Conservation (phyloP, 2,113 vertebrate genomes). For the Aleadryas rufinucha region DNA sequence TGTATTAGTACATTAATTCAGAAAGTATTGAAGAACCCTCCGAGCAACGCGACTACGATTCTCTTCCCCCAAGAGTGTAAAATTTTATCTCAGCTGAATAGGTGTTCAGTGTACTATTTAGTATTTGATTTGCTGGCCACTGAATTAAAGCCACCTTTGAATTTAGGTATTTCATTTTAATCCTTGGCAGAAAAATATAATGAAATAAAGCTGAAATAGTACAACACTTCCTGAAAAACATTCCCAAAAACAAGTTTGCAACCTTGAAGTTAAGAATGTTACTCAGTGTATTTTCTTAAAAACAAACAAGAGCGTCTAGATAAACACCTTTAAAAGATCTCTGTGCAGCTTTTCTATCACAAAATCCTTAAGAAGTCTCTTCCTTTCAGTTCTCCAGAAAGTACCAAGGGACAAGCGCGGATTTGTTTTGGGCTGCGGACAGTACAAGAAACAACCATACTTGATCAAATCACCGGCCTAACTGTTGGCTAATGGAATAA, state of each 20-base stretch:
- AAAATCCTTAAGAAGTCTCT: conserved; percentile 64
- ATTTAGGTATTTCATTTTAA: conserved; percentile 26
- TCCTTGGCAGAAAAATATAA: conserved; percentile 14
- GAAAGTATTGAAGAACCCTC: conserved; percentile 42
- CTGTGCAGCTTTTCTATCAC: conserved; percentile 63
- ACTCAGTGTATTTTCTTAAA: conserved; percentile 61
- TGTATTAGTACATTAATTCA: conserved; percentile 52
- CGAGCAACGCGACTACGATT: conserved; percentile 1
- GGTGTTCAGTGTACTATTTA: conserved; percentile 35
- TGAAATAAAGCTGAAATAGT: conserved; percentile 30
- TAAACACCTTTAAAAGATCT: conserved; percentile 64
- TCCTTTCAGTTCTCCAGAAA: conserved; percentile 67
- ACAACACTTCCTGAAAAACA: conserved; percentile 55
- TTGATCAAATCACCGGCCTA: conserved; percentile 58
- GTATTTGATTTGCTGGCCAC: conserved; percentile 36
- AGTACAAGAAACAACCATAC: conserved; percentile 60
- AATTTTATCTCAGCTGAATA: conserved; percentile 40
- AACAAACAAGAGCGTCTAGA: conserved; percentile 59
- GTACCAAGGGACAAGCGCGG: conserved; percentile 61
- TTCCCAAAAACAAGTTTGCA: conserved; percentile 42
- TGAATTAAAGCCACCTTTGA: conserved; percentile 48
- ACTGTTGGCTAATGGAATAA: conserved; percentile 41
- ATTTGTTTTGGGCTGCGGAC: conserved; percentile 57
- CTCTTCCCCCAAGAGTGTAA: conserved; percentile 30
- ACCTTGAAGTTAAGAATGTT: conserved; percentile 58